Evolutionary conservation across 37 sponge, comb jelly and placozoan genomes (phyloP), one percentile per base, ranked within the genome.

Genomic region (Chondrilla cf. caribensis): DNA sequence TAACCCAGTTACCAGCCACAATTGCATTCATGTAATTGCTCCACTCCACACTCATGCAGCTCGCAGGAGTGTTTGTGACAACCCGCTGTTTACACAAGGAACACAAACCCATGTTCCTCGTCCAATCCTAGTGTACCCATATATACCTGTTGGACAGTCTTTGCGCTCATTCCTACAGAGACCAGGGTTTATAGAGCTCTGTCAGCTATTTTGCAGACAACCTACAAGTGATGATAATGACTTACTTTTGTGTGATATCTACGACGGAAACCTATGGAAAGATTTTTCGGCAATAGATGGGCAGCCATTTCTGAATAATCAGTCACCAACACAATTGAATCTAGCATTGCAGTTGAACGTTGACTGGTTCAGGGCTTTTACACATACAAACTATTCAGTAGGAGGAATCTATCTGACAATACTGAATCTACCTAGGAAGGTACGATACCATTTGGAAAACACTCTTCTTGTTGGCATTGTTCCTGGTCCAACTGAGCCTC

Each of bases 321-420:
- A 26, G 36, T 19, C 51, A 38, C 33, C 68, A 2, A 17, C 0
- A 4, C 21, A 6, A 2, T 22, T 73, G 24, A 82, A 79, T 82
- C 58, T 90, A 35, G 32, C 66, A 25, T 71, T 90, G 17, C 28
- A 28, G 33, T 33, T 90, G n/a, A 90, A 90, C 40, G 44, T 90
- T 37, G 90, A 90, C 58, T 82, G 90, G 86, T 90, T 90, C 71
- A 67, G 79, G 35, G 80, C 84, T 44, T 90, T 60, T 72, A 51
- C 38, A 36, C 80, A 86, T 59, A 62, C 78, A 2, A 44, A 42
- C 35, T 80, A 89, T 60, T 79, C 78, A 18, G 83, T 89, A 21
- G 90, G 90, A 59, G 83, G 47, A 19, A 82, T 89, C 25, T 89
- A 82, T 41, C 54, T 85, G 37, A 40, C 58, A 0, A 82, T 89